Percentiles rank a stretch among this genome's conserved stretches.
Evolutionary conservation across 2,113 vertebrate species (phyloP).

Genomic region (Cochlearius cochlearius): DNA sequence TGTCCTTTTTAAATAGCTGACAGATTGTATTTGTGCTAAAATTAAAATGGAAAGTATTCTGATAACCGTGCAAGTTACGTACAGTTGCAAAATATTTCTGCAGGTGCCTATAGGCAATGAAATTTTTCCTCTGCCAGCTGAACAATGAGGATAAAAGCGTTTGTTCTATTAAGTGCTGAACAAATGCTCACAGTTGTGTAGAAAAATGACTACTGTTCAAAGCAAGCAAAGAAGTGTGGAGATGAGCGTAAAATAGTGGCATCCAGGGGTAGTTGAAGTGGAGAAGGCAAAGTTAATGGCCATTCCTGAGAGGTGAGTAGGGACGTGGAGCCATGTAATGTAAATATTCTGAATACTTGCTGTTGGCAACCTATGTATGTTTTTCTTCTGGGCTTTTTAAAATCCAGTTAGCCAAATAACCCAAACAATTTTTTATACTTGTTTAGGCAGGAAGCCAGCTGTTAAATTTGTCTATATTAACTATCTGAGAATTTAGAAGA

Average conservation of each 20-base stretch:
- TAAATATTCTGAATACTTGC: not conserved
- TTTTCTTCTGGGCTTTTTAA: constrained; percentile 3
- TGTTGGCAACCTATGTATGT: not conserved
- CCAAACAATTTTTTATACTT: constrained; percentile 26
- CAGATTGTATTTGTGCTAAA: not conserved
- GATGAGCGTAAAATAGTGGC: not conserved
- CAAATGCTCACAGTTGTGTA: not conserved
- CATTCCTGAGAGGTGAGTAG: not conserved
- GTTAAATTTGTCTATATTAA: not conserved
- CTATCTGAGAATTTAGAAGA: constrained; percentile 37
- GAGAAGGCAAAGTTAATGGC: not conserved
- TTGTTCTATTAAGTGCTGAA: not conserved
- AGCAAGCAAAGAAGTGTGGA: not conserved
- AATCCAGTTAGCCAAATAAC: constrained; percentile 25
- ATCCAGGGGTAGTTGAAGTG: not conserved
- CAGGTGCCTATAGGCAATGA: not conserved
- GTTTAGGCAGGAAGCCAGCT: constrained; percentile 41
- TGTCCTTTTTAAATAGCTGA: not conserved
- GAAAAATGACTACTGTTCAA: not conserved
- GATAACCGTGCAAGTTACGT: rapidly evolving
- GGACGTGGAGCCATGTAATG: not conserved
- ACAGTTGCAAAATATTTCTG: not conserved
- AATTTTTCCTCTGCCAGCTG: not conserved
- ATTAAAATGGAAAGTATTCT: not conserved
- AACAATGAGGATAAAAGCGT: not conserved